Evolutionary conservation across 2,888 invertebrate species (phyloP), one percentile per base, ranked within the genome.

Genomic region (Melanostoma mellinum): DNA sequence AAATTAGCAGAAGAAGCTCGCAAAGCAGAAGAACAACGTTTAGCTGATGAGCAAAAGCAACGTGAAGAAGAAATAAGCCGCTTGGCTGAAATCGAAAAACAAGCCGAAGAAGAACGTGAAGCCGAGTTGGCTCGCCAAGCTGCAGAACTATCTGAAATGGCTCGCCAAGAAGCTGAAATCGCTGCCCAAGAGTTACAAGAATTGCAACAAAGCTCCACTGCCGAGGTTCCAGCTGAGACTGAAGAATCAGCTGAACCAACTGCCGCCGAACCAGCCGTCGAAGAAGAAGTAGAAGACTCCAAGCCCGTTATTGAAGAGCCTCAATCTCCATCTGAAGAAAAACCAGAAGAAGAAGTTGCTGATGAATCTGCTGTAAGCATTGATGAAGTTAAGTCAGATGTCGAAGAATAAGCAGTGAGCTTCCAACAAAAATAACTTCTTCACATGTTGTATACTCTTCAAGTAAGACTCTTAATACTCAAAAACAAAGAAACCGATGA

Each of bases 101-200:
- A 92, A 86, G 91, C 90, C 0, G 93, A 93, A 86, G 92, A 93
- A 75, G 92, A 91, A 6, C 92, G 93, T 33, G 94, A 95, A 90
- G 93, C 92, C 5, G 95, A 95, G 88, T 92, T 95, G 85, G 95
- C 94, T 61, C 92, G 94, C 87, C 95, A 95, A 92, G 95, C 95
- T 85, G 94, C 94, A 56, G 95, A 95, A 90, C 89, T 95, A 87
- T 94, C 94, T 0, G 95, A 95, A 89, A 93, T 93, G 50, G 94
- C 94, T 4, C 92, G 93, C 85, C 94, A 94, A 90, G 94, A 94
- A 75, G 93, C 93, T 30, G 94, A 93, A 79, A 92, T 93, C 6
- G 93, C 93, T n/a, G 92, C 93, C 46, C 93, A 93, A 86, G 94
- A 93, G 87, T 90, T 93, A n/a, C 90, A 91, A 82, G 88, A 87